These are phyloP conservation scores for Pseudolycoriella hygida DNA, from an alignment of 2,888 invertebrate species.

Conservation along the genomic window DNA sequence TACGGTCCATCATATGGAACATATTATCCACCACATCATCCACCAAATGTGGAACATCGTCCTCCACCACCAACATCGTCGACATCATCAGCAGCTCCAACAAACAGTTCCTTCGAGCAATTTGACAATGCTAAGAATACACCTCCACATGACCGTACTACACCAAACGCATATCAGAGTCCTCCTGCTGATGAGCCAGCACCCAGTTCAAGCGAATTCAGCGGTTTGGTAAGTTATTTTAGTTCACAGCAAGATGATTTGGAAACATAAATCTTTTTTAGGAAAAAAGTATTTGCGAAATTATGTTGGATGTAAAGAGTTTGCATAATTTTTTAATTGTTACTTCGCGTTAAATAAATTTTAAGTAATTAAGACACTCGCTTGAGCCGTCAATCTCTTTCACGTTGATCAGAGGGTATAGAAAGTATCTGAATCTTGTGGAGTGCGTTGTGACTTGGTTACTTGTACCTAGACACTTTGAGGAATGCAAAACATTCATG, in stretches of 20 bases:
- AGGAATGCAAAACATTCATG: too few species aligned
- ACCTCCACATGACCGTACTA: slow-evolving; percentile 12
- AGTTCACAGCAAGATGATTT: slow-evolving; percentile 81
- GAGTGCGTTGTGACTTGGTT: too few species aligned
- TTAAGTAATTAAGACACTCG: too few species aligned
- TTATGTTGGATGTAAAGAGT: too few species aligned
- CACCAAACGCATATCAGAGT: slow-evolving; percentile 3
- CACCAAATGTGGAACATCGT: slow-evolving; percentile 19
- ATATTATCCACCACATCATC: slow-evolving; percentile 13
- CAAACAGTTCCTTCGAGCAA: slow-evolving; percentile 13
- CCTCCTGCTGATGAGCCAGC: slow-evolving; percentile 1
- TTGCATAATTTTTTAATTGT: too few species aligned
- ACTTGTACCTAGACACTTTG: too few species aligned
- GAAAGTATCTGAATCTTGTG: too few species aligned
- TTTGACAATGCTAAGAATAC: slow-evolving; percentile 16
- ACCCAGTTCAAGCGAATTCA: slow-evolving; percentile 51
- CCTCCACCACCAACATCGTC: slow-evolving; percentile 18
- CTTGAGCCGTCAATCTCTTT: too few species aligned
- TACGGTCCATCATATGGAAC: slow-evolving; percentile 7
- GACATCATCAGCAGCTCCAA: slow-evolving; percentile 11
- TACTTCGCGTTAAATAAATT: too few species aligned
- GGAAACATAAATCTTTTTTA: slow-evolving; percentile 40
- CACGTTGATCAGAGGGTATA: too few species aligned
- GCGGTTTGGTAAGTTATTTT: slow-evolving; percentile 81
- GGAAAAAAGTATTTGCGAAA: too few species aligned